phyloP scores from a whole-genome alignment of 1,140 invertebrate genomes.

The Acromyrmex heyeri region DNA sequence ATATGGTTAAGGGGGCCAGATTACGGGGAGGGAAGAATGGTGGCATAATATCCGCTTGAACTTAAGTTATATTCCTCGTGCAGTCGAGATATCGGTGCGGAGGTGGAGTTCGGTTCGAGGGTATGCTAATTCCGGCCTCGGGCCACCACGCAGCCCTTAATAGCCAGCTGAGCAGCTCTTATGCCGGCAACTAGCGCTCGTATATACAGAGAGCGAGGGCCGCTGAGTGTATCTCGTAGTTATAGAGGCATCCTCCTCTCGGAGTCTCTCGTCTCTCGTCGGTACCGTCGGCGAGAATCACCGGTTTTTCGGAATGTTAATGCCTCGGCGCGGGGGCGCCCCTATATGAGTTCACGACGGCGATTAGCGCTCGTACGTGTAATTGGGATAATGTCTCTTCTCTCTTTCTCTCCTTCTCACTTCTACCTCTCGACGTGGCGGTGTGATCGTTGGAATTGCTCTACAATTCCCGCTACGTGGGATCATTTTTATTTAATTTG shows the following conservation, averaged over 20 bases:
- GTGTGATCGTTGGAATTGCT: background rate
- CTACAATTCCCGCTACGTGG: background rate
- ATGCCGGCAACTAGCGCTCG: slow-evolving; percentile 82
- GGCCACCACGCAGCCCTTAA: slow-evolving; percentile 87
- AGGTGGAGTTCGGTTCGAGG: slow-evolving; percentile 85
- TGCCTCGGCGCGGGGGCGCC: slow-evolving; percentile 65
- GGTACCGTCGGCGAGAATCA: slow-evolving; percentile 77
- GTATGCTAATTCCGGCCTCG: slow-evolving; percentile 86
- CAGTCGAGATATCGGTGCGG: slow-evolving; percentile 83
- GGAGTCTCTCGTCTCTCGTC: slow-evolving; percentile 54
- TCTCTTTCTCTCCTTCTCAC: slow-evolving; percentile 21
- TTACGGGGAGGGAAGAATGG: slow-evolving; percentile 83
- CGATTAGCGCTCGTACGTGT: slow-evolving; percentile 75
- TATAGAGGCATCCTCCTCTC: slow-evolving; percentile 71
- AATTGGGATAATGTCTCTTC: slow-evolving; percentile 72
- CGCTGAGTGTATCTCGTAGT: slow-evolving; percentile 71
- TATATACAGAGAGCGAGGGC: slow-evolving; percentile 64
- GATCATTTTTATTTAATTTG: slow-evolving; percentile 16
- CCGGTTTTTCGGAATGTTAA: slow-evolving; percentile 78
- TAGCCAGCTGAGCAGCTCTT: slow-evolving; percentile 84
- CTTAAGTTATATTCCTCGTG: slow-evolving; percentile 84
- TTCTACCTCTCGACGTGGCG: background rate
- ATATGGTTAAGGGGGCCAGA: slow-evolving; percentile 81
- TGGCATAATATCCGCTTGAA: slow-evolving; percentile 86
- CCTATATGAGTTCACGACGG: slow-evolving; percentile 55